Base-by-base conservation (phyloP, 2,797 vertebrate species). In the Choloepus didactylus region DNA sequence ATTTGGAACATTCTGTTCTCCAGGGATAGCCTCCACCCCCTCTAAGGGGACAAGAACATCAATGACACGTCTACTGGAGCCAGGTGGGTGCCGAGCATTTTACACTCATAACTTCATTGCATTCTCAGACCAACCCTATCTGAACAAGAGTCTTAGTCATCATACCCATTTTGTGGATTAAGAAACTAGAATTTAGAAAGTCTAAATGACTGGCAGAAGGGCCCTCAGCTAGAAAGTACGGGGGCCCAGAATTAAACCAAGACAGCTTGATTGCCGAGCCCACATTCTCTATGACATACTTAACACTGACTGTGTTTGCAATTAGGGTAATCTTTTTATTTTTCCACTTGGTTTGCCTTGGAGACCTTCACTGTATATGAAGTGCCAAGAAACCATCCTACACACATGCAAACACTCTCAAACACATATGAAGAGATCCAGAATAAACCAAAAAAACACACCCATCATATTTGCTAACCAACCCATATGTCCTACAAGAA, bases 81-180 rank as follows among this genome's bases (percentile, higher is more conserved):
- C 41, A 21, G 14, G 75, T 1, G 1, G 21, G 9, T 11, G 23
- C 9, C 15, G 5, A 14, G 49, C 18, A 10, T 2, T 10, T 0
- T 18, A 56, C 49, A 85, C 2, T 44, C 27, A 54, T 9, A 23
- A 9, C 7, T n/a, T 54, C 67, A 46, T 6, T 29, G 27, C 35
- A 15, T 0, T 15, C 66, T 27, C 15, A 23, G 84, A 72, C 44
- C 5, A 4, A 35, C 31, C 60, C 41, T 7, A 72, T 44, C 19
- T 44, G n/a, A 23, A 41, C 23, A 35, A 59, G 51, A 82, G 27
- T 19, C 19, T 51, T 1, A 6, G 27, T 31, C 29, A 31, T 16
- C 7, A 0, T 12, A 4, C 18, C 9, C 18, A 2, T 38, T 64
- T 19, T 56, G 3, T 2, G 70, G 51, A 27, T 6, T 41, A 59